These are phyloP conservation scores for Clivina fossor DNA, from an alignment of 2,888 invertebrate genomes.

Conservation along the genomic window DNA sequence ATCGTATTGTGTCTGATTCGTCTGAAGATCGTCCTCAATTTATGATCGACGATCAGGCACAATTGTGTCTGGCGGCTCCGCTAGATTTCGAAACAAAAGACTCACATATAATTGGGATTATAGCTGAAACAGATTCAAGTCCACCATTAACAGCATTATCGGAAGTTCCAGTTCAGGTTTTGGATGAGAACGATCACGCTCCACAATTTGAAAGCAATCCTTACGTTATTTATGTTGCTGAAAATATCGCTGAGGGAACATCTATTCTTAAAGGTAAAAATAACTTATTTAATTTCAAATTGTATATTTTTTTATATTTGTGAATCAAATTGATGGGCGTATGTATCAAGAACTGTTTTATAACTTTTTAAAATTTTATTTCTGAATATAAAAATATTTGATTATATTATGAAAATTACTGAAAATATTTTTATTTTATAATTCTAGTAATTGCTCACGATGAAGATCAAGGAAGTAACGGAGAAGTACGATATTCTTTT, in stretches of 20 bases:
- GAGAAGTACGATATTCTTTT: constrained; percentile 80
- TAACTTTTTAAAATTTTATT: neutral
- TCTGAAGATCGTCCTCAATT: constrained; percentile 65
- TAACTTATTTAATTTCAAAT: too few relatives aligned
- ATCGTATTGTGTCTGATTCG: constrained; percentile 63
- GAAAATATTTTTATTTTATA: constrained; percentile 20
- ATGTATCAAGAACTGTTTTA: neutral
- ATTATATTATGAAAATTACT: too few relatives aligned
- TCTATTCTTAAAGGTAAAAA: constrained; percentile 68
- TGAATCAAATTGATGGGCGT: too few relatives aligned
- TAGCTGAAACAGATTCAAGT: constrained; percentile 71
- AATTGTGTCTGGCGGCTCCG: constrained; percentile 71
- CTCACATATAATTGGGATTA: constrained; percentile 69
- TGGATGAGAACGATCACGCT: constrained; percentile 88
- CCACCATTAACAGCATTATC: constrained; percentile 71
- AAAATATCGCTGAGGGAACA: constrained; percentile 79
- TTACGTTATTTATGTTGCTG: constrained; percentile 76
- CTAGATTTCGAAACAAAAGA: constrained; percentile 75
- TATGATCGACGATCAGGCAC: constrained; percentile 70
- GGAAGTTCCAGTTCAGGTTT: constrained; percentile 74
- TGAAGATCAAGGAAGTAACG: constrained; percentile 78
- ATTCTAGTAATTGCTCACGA: constrained; percentile 65
- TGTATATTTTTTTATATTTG: too few relatives aligned
- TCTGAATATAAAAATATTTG: neutral
- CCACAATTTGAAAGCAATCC: constrained; percentile 84